A percentile compares a stretch with the other conserved stretches of the same genome.
phyloP scores from a whole-genome alignment of 92 coral and sea anemone species.

The Meandrina meandrites region DNA sequence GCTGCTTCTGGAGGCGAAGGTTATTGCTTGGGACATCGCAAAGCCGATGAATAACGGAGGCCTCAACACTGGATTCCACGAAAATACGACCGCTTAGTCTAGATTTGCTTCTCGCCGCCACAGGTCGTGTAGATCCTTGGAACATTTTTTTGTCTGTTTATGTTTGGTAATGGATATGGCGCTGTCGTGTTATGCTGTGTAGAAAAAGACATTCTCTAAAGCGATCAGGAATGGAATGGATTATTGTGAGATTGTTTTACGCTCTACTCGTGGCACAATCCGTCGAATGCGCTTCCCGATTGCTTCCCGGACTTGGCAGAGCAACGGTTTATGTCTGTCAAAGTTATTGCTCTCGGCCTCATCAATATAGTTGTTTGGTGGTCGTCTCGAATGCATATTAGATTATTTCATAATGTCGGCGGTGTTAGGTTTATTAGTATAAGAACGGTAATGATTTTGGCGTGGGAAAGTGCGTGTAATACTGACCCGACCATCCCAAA shows the following conservation, averaged over 20 bases:
- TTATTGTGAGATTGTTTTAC: neutral
- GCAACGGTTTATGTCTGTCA: slow-evolving; percentile 26
- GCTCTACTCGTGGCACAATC: neutral
- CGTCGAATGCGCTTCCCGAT: neutral
- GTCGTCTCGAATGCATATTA: slow-evolving; percentile 11
- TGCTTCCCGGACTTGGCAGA: neutral
- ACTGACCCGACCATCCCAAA: slow-evolving; percentile 8
- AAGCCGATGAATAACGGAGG: neutral
- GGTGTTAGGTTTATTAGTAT: slow-evolving; percentile 12
- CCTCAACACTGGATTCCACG: slow-evolving; percentile 20
- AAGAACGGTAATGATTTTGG: slow-evolving; percentile 16
- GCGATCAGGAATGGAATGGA: neutral
- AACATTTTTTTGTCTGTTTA: slow-evolving; percentile 17
- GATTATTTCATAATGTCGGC: slow-evolving; percentile 23
- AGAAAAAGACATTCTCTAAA: neutral
- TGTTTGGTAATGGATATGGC: slow-evolving; percentile 18
- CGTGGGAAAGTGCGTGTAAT: slow-evolving; percentile 36
- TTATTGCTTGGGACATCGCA: neutral
- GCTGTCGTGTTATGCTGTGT: neutral
- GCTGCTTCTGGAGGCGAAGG: neutral
- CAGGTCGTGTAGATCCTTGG: slow-evolving; percentile 26
- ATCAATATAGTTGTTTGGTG: slow-evolving; percentile 9
- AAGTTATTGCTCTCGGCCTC: neutral
- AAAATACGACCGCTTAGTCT: neutral
- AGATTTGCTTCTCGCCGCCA: slow-evolving; percentile 1